These are phyloP conservation scores for Perca fluviatilis DNA, from an alignment of 2,113 vertebrate genomes.

Conservation along the genomic window DNA sequence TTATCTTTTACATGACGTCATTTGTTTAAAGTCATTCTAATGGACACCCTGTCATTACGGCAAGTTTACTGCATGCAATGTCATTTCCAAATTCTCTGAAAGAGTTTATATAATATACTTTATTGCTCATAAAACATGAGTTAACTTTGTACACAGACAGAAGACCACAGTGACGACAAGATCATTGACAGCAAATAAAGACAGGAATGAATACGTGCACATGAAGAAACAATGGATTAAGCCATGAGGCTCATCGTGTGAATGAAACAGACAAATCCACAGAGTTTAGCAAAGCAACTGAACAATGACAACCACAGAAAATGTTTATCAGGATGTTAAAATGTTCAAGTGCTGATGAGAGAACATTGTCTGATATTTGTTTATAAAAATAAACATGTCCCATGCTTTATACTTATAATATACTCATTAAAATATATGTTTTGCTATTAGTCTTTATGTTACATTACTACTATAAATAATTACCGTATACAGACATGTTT, in stretches of 20 bases:
- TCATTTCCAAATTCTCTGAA: slow-evolving; percentile 69
- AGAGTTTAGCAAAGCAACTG: slow-evolving; percentile 74
- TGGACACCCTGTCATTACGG: slow-evolving; percentile 9
- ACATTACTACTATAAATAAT: slow-evolving; percentile 85
- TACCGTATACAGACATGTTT: slow-evolving; percentile 75
- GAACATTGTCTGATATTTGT: slow-evolving; percentile 66
- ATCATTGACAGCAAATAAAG: slow-evolving; percentile 79
- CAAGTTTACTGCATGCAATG: slow-evolving; percentile 55
- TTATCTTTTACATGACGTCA: not conserved
- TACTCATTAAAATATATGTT: slow-evolving; percentile 85
- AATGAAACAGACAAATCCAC: slow-evolving; percentile 80
- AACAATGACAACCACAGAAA: slow-evolving; percentile 77
- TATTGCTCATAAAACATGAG: slow-evolving; percentile 88
- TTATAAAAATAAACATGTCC: slow-evolving; percentile 88
- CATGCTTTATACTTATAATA: slow-evolving; percentile 83
- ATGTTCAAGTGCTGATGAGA: slow-evolving; percentile 64
- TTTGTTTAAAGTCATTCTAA: slow-evolving; percentile 14
- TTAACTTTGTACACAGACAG: slow-evolving; percentile 84
- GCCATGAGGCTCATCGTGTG: slow-evolving; percentile 60
- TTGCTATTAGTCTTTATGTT: slow-evolving; percentile 83
- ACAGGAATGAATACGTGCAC: slow-evolving; percentile 74
- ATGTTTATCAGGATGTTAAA: slow-evolving; percentile 66
- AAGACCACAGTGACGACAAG: slow-evolving; percentile 83
- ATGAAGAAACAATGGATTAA: slow-evolving; percentile 74
- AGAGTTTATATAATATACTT: slow-evolving; percentile 81